Evolutionary conservation across 2,113 vertebrate species (phyloP).

Genomic region (Pseudorhombus dupliciocellatus): DNA sequence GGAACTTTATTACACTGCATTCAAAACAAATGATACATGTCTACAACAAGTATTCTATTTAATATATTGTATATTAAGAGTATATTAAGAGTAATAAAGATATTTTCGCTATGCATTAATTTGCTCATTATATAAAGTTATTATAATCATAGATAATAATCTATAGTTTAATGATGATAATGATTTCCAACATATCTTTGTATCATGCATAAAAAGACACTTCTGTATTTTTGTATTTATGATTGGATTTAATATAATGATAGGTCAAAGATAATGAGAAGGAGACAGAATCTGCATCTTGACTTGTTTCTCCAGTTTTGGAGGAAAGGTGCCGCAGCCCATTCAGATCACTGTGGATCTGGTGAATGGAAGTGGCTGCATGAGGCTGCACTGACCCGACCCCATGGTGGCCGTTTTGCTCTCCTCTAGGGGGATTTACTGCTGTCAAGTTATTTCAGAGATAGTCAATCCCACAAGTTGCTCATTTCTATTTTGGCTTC

Average conservation of each 20-base stretch:
- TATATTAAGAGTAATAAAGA: no score
- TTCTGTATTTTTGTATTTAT: no score
- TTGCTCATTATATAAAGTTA: no score
- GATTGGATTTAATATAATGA: no score
- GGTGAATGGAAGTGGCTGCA: constrained; percentile 14
- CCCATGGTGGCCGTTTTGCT: constrained; percentile 21
- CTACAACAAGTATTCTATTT: no score
- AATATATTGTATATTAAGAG: no score
- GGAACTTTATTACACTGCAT: no score
- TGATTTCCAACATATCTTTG: neutral
- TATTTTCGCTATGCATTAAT: no score
- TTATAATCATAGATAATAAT: no score
- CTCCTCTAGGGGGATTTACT: constrained; percentile 1
- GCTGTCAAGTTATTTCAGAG: constrained; percentile 42
- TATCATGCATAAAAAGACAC: neutral
- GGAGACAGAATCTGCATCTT: neutral
- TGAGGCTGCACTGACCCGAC: constrained; percentile 20
- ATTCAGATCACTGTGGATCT: constrained; percentile 3
- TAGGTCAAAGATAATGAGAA: no score
- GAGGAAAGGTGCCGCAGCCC: neutral
- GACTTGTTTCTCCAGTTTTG: constrained; percentile 20
- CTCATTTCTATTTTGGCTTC: constrained; percentile 30
- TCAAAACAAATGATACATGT: no score
- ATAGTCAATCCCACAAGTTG: constrained; percentile 37
- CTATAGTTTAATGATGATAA: no score